Evolutionary conservation across 2,797 vertebrate species (phyloP).

Genomic region (Phoeniculus purpureus): DNA sequence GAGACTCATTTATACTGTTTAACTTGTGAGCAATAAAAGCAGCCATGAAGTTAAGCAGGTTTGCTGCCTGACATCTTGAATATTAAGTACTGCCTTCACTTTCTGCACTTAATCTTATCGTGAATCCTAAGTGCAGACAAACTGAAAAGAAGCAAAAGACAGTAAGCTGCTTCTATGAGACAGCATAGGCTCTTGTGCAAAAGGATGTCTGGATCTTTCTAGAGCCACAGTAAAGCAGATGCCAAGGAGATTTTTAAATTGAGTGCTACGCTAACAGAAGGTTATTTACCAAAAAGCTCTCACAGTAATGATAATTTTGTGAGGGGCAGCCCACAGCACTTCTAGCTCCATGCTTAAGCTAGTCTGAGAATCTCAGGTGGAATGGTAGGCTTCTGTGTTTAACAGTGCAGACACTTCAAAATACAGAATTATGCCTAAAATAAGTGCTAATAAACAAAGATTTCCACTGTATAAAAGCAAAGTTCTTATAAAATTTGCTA

Average conservation of each 20-base stretch:
- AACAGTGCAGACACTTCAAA: background rate
- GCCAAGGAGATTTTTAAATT: background rate
- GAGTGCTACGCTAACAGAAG: background rate
- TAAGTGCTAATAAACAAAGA: background rate
- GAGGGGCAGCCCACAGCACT: background rate
- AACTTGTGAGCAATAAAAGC: background rate
- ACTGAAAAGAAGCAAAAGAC: background rate
- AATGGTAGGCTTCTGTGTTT: background rate
- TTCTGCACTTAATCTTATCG: background rate
- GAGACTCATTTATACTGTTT: background rate
- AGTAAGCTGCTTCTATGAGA: background rate
- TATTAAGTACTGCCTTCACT: background rate
- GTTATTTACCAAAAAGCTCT: background rate
- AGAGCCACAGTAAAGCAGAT: background rate
- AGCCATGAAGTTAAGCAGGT: background rate
- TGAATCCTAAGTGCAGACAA: background rate
- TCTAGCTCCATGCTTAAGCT: background rate
- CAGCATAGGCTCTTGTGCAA: background rate
- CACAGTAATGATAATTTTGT: background rate
- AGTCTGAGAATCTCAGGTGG: background rate
- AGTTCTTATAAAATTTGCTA: background rate
- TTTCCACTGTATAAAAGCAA: background rate
- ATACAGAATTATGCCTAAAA: background rate
- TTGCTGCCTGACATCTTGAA: background rate
- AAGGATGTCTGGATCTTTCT: background rate